Conservation (phyloP, 2,888 invertebrate species). For the Tanytarsus gracilentus region DNA sequence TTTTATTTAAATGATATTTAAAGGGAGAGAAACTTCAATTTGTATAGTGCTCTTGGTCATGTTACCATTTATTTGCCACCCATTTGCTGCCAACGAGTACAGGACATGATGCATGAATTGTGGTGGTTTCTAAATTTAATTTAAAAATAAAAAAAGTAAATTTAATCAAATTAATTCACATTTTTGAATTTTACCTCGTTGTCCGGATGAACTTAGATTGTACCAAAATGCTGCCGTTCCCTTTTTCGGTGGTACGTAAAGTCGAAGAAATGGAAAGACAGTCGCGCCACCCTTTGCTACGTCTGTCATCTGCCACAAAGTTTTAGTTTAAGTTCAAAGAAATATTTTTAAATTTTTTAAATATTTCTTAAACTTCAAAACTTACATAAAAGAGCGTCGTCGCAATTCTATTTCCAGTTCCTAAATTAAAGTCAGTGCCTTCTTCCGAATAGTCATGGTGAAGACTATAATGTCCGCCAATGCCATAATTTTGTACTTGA, state of each 20-base stretch:
- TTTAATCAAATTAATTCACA: too few relatives aligned
- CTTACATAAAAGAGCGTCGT: slow-evolving; percentile 32
- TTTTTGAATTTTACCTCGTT: slow-evolving; percentile 38
- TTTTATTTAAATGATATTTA: too few relatives aligned
- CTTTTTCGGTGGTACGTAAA: slow-evolving; percentile 42
- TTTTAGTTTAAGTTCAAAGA: slow-evolving; percentile 36
- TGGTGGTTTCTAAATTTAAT: slow-evolving; percentile 42
- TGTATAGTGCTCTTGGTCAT: slow-evolving; percentile 85
- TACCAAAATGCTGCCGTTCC: slow-evolving; percentile 53
- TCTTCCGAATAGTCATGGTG: slow-evolving; percentile 45
- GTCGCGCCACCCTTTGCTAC: slow-evolving; percentile 53
- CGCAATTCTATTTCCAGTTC: slow-evolving; percentile 43
- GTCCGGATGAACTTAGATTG: slow-evolving; percentile 48
- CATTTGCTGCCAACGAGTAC: slow-evolving; percentile 51
- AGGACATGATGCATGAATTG: slow-evolving; percentile 52
- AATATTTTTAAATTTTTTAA: slow-evolving; percentile 13
- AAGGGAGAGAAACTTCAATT: too few relatives aligned
- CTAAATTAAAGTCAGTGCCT: slow-evolving; percentile 34
- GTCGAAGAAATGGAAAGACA: slow-evolving; percentile 47
- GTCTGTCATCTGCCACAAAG: slow-evolving; percentile 46
- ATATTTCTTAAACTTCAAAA: too few relatives aligned
- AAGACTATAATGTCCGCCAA: slow-evolving; percentile 61
- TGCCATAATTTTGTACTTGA: slow-evolving; percentile 60
- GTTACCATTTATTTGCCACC: slow-evolving; percentile 46
- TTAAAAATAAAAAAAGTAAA: slow-evolving; percentile 8